Percentiles rank a stretch among this genome's conserved stretches.
Evolutionary conservation across 2,113 vertebrate species (phyloP).

Genomic region (Felis chaus): DNA sequence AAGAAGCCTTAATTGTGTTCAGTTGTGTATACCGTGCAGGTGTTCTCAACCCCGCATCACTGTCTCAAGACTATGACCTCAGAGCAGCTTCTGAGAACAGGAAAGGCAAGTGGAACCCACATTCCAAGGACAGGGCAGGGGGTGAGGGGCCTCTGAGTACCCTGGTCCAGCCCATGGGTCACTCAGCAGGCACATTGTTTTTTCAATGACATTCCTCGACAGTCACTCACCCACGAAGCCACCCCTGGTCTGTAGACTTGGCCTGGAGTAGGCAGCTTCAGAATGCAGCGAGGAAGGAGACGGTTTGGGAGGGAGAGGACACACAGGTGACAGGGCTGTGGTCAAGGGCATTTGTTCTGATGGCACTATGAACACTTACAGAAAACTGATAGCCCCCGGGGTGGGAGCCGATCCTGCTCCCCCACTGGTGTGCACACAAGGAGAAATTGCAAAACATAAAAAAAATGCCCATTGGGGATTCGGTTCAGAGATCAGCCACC

Average conservation of each 20-base stretch:
- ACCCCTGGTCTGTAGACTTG: neutral
- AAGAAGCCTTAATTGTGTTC: neutral
- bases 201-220: neutral
- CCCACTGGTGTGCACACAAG: neutral
- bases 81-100: neutral
- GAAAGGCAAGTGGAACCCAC: neutral
- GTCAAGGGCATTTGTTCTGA: neutral
- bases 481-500: neutral
- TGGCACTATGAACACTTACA: neutral
- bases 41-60: neutral
- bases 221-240: neutral
- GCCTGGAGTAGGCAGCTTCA: neutral
- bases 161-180: neutral
- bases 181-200: neutral
- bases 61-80: neutral
- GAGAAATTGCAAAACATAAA: neutral
- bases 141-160: neutral
- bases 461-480: neutral
- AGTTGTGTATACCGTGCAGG: neutral
- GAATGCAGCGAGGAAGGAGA: neutral
- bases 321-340: neutral
- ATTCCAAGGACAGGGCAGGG: neutral
- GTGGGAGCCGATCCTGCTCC: neutral
- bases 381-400: neutral
- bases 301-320: neutral